phyloP scores from a whole-genome alignment of 2,113 vertebrate species.

The Ranitomeya variabilis region DNA sequence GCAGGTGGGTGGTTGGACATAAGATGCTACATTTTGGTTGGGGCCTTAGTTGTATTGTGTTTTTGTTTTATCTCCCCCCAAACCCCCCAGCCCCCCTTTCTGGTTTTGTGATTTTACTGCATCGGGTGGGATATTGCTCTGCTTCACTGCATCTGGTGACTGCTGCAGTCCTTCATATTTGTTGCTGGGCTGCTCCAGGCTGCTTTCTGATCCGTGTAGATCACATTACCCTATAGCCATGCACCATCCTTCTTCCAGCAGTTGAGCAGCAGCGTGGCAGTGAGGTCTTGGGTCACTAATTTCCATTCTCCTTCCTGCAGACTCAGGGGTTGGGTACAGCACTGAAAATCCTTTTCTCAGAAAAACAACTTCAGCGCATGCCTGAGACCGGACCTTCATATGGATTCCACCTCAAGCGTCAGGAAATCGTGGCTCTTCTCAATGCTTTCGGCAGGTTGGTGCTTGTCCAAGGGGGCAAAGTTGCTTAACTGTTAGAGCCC shows the following conservation, averaged over 20 bases:
- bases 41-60: background rate
- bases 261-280: too few relatives aligned
- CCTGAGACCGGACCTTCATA: conserved; percentile 75
- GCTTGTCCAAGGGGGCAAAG: background rate
- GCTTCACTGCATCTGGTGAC: too few relatives aligned
- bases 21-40: background rate
- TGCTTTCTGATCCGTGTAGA: too few relatives aligned
- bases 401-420: conserved; percentile 86
- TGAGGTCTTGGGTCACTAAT: background rate
- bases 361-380: conserved; percentile 83
- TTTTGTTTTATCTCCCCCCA: background rate
- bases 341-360: conserved; percentile 91
- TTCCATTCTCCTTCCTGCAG: conserved; percentile 63
- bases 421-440: conserved; percentile 90
- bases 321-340: conserved; percentile 92
- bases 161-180: too few relatives aligned
- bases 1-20: conserved; percentile 72
- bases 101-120: too few relatives aligned
- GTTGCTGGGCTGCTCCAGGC: too few relatives aligned
- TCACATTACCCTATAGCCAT: too few relatives aligned
- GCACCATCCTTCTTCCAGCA: too few relatives aligned
- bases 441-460: conserved; percentile 92
- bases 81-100: too few relatives aligned
- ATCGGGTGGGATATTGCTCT: too few relatives aligned
- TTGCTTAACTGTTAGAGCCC: too few relatives aligned